Conservation (phyloP, 2,113 vertebrate genomes). For the Lamprologus tigripictilis region DNA sequence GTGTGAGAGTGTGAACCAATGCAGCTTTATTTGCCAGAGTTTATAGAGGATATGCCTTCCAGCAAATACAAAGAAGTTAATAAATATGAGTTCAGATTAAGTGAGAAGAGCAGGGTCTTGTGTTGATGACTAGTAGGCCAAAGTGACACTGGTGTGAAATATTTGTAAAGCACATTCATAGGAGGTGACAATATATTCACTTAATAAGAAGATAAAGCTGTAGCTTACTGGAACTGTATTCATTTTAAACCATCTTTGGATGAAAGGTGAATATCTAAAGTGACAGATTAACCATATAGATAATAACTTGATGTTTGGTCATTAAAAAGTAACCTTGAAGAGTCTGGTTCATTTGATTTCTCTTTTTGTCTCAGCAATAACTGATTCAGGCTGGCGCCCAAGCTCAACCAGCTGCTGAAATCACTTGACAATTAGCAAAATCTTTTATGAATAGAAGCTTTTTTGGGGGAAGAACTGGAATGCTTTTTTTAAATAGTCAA, state of each 20-base stretch:
- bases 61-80: not conserved
- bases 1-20: not conserved
- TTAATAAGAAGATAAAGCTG: not conserved
- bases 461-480: not conserved
- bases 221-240: too few relatives aligned
- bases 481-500: not conserved
- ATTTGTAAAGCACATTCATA: not conserved
- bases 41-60: not conserved
- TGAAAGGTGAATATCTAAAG: not conserved
- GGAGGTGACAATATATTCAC: not conserved
- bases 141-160: not conserved
- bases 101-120: not conserved
- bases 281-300: not conserved
- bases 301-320: not conserved
- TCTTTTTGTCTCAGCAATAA: not conserved
- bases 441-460: not conserved
- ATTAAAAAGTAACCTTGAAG: not conserved
- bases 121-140: not conserved
- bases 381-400: accelerated
- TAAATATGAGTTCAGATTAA: not conserved
- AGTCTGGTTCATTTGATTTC: not conserved
- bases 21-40: not conserved
- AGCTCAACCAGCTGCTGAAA: not conserved
- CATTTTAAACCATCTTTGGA: not conserved
- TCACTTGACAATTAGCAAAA: not conserved